Evolutionary conservation across 2,888 invertebrate species (phyloP).

Genomic region (Zeuzera pyrina): DNA sequence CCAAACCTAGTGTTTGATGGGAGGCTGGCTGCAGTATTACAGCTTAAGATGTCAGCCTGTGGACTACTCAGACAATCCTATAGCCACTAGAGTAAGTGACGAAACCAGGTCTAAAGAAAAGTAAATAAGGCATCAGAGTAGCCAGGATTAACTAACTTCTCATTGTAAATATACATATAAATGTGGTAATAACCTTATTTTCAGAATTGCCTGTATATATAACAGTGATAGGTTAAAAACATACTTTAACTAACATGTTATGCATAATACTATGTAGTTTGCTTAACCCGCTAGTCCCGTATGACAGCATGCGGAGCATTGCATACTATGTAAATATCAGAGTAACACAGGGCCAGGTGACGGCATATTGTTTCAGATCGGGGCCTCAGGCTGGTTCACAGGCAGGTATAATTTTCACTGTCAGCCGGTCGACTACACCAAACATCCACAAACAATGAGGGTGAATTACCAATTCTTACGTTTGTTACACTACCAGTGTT

Average conservation of each 20-base stretch:
- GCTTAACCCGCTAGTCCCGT: background rate
- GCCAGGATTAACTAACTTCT: slow-evolving; percentile 41
- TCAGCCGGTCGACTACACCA: slow-evolving; percentile 97
- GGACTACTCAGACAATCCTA: slow-evolving; percentile 86
- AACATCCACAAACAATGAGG: slow-evolving; percentile 91
- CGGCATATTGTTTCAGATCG: slow-evolving; percentile 83
- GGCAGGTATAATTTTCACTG: slow-evolving; percentile 96
- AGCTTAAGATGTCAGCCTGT: slow-evolving; percentile 92
- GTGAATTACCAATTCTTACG: slow-evolving; percentile 75
- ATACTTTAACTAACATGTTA: no score
- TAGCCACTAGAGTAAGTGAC: slow-evolving; percentile 87
- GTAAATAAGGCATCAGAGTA: slow-evolving; percentile 13
- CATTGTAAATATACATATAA: slow-evolving; percentile 61
- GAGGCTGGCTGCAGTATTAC: slow-evolving; percentile 93
- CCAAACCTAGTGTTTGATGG: slow-evolving; percentile 83
- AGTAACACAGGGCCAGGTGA: slow-evolving; percentile 54
- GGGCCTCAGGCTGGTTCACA: slow-evolving; percentile 93
- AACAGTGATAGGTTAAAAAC: no score
- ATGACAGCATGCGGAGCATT: background rate
- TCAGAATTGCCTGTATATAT: background rate
- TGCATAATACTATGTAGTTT: no score
- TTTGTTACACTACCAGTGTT: no score
- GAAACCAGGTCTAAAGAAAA: slow-evolving; percentile 15
- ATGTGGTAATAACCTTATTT: no score
- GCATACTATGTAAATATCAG: slow-evolving; percentile 23